Evolutionary conservation across 92 coral and sea anemone species (phyloP).

Genomic region (Paragorgia papillata): DNA sequence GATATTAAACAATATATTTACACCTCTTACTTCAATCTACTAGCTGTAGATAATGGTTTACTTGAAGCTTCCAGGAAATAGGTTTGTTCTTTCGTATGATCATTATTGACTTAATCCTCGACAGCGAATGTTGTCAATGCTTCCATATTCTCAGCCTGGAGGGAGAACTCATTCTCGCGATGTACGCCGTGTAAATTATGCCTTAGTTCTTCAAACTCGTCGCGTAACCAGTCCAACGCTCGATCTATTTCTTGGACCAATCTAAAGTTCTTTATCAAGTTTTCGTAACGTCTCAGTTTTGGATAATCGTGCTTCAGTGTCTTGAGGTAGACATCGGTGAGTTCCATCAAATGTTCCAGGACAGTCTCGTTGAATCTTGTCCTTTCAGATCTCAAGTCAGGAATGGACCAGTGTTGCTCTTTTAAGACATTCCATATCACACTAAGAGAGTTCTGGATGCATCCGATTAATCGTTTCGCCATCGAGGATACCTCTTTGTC

Average conservation of each 20-base stretch:
- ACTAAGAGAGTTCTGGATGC: background rate
- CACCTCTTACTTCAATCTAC: no score
- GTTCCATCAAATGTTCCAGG: background rate
- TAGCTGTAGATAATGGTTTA: no score
- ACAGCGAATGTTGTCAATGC: no score
- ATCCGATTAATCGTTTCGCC: background rate
- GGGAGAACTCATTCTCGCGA: background rate
- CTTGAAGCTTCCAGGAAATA: no score
- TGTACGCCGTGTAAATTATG: background rate
- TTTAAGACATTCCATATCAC: background rate
- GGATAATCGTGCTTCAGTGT: background rate
- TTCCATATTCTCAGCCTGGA: no score
- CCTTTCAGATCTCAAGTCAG: background rate
- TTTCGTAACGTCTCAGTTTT: background rate
- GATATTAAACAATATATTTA: no score
- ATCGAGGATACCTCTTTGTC: background rate
- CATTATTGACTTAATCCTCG: no score
- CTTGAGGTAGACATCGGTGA: constrained; percentile 2
- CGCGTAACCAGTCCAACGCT: background rate
- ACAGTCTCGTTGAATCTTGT: background rate
- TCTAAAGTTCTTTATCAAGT: background rate
- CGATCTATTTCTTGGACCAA: background rate
- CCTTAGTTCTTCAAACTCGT: background rate
- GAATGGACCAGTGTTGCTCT: background rate
- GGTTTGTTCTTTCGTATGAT: no score